Percentiles rank a stretch among this genome's conserved stretches.
These are phyloP conservation scores for Metallyticus violacea DNA, from an alignment of 2,888 invertebrate genomes.

Conservation along the genomic window DNA sequence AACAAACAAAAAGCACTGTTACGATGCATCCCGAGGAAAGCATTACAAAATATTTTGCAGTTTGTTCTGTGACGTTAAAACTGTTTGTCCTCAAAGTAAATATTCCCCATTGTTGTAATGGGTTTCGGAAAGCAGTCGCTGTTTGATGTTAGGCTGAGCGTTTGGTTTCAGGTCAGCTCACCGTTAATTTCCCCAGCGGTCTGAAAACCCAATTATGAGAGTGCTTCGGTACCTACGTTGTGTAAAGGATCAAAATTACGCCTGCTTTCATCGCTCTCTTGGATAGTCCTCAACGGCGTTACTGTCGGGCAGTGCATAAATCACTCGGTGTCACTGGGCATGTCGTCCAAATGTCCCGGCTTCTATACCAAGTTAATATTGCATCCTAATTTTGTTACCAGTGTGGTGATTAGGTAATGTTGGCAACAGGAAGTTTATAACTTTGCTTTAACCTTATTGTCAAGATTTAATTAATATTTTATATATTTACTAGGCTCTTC, in stretches of 20 bases:
- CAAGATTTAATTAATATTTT: too few relatives aligned
- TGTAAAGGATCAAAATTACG: background rate
- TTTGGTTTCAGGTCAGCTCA: background rate
- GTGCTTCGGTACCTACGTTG: background rate
- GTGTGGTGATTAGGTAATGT: too few relatives aligned
- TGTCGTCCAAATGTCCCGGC: background rate
- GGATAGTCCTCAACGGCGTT: background rate
- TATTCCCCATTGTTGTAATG: background rate
- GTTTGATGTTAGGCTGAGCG: background rate
- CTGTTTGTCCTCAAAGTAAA: background rate
- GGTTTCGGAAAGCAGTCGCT: background rate
- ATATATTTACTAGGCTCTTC: too few relatives aligned
- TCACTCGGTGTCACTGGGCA: background rate
- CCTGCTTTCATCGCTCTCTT: background rate
- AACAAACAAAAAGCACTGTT: background rate
- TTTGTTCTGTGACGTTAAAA: background rate
- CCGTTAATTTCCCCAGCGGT: background rate
- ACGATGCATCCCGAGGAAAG: background rate
- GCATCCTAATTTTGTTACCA: too few relatives aligned
- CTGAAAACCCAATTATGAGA: background rate
- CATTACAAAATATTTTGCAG: background rate
- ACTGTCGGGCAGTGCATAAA: background rate
- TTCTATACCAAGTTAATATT: too few relatives aligned
- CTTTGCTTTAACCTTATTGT: too few relatives aligned
- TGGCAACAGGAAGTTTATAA: too few relatives aligned